Conservation (phyloP, 2,113 vertebrate species). For the Ceyx cyanopectus region DNA sequence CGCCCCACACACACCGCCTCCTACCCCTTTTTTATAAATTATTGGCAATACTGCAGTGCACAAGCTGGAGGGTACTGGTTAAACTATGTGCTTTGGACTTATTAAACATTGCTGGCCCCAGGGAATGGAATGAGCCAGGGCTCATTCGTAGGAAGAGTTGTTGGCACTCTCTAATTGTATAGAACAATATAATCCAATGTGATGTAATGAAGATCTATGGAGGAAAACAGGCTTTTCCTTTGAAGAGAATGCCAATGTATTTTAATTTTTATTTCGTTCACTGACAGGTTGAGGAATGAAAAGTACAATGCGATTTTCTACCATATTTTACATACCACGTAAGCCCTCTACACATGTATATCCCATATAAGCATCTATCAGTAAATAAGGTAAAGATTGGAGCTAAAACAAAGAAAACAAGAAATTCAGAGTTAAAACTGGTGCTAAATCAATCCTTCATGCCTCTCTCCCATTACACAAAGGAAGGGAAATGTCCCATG, state of each 20-base stretch:
- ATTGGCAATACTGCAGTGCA: neutral
- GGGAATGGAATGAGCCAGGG: conserved; percentile 37
- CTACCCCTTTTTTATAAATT: conserved; percentile 9
- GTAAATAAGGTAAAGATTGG: neutral
- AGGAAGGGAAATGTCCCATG: neutral
- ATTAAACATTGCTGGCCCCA: conserved; percentile 34
- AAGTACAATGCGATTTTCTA: neutral
- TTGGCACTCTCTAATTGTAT: conserved; percentile 10
- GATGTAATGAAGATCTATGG: conserved; percentile 32
- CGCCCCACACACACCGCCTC: neutral
- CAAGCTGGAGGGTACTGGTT: conserved; percentile 36
- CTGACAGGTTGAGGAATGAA: neutral
- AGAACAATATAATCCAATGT: conserved; percentile 27
- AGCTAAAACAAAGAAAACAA: neutral
- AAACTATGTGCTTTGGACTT: conserved; percentile 44
- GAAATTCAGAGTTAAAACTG: neutral
- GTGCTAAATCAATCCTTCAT: neutral
- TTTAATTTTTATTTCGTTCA: conserved; percentile 43
- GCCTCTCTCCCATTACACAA: neutral
- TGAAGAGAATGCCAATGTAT: neutral
- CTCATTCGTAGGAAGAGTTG: neutral
- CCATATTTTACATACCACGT: neutral
- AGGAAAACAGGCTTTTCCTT: neutral
- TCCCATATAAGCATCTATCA: neutral
- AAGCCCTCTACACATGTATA: neutral